A percentile compares a stretch with the other conserved stretches of the same genome.
Evolutionary conservation across 2,113 vertebrate genomes (phyloP).

Genomic region (Microcebus ravelobensis): DNA sequence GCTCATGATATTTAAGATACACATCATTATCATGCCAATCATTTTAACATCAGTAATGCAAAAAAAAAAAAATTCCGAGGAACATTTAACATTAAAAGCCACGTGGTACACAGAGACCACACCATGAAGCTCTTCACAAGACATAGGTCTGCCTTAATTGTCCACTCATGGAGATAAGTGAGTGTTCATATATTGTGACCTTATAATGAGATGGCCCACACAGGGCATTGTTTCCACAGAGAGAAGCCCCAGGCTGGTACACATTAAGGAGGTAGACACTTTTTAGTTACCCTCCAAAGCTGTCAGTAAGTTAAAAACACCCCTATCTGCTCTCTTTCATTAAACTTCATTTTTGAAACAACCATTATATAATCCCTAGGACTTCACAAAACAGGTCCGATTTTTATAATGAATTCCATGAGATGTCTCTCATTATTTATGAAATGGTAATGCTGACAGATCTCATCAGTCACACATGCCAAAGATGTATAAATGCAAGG

Average conservation of each 20-base stretch:
- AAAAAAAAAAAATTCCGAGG: not conserved
- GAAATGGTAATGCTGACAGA: not conserved
- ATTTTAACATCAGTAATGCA: not conserved
- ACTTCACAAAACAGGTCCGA: not conserved
- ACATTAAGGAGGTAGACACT: not conserved
- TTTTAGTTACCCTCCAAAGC: not conserved
- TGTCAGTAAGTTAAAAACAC: not conserved
- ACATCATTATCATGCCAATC: not conserved
- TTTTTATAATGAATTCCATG: not conserved
- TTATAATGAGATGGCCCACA: not conserved
- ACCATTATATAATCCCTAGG: not conserved
- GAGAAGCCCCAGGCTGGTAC: not conserved
- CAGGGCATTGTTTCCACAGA: rapidly evolving
- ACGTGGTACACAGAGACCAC: not conserved
- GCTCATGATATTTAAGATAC: not conserved
- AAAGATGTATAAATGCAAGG: not conserved
- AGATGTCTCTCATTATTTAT: not conserved
- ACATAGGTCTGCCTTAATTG: not conserved
- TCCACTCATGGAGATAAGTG: not conserved
- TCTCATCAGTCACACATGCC: not conserved
- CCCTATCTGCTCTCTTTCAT: not conserved
- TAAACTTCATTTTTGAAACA: conserved; percentile 16
- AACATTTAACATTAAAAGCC: not conserved
- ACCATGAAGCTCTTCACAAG: not conserved
- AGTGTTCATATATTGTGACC: not conserved